A percentile compares a stretch with the other conserved stretches of the same genome.
These are phyloP conservation scores for Acleris emargana DNA, from an alignment of 2,888 invertebrate species.

Conservation along the genomic window DNA sequence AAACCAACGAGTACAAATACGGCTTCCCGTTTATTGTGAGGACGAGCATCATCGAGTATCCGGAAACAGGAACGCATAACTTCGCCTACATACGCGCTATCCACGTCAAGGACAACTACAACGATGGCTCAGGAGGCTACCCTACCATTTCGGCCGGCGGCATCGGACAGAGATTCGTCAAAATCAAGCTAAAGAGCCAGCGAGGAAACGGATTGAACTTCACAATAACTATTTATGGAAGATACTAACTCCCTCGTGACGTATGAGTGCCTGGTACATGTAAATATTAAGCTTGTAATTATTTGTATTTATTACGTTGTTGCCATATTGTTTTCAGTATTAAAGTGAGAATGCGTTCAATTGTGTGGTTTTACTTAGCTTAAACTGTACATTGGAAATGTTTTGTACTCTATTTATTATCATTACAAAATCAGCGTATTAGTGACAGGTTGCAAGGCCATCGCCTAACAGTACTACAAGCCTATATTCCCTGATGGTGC, in stretches of 20 bases:
- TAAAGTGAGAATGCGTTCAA: conserved; percentile 17
- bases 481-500: too few species aligned
- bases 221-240: conserved; percentile 72
- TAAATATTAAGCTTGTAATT: conserved; percentile 7
- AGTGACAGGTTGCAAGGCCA: too few species aligned
- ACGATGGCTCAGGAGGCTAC: conserved; percentile 68
- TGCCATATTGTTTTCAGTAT: conserved; percentile 13
- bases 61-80: conserved; percentile 63
- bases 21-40: conserved; percentile 69
- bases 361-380: not conserved
- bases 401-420: too few species aligned
- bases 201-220: conserved; percentile 70
- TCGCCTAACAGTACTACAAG: too few species aligned
- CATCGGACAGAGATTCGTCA: conserved; percentile 69
- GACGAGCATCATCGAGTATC: conserved; percentile 64
- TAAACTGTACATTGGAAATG: too few species aligned
- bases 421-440: too few species aligned
- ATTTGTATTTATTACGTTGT: too few species aligned
- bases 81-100: conserved; percentile 68
- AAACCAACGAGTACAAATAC: conserved; percentile 65
- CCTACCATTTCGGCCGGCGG: conserved; percentile 69
- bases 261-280: conserved; percentile 44
- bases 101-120: conserved; percentile 63
- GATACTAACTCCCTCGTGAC: conserved; percentile 51
- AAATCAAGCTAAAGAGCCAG: conserved; percentile 74